These are phyloP conservation scores for Cirrhinus mrigala DNA, from an alignment of 2,797 vertebrate species.

Conservation along the genomic window DNA sequence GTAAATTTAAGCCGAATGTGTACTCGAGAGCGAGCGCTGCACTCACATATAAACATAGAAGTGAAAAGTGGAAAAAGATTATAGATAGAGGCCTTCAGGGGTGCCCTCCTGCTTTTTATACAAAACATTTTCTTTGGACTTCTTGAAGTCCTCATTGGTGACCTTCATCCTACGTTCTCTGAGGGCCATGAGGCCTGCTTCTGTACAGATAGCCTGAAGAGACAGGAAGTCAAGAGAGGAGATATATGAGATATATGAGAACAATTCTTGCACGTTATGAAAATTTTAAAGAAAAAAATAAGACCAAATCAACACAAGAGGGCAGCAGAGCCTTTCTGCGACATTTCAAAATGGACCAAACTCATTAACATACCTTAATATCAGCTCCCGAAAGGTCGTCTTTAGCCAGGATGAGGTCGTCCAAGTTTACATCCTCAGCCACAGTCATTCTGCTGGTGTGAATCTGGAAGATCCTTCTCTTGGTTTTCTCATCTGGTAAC, in stretches of 20 bases:
- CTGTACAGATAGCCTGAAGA: conserved; percentile 94
- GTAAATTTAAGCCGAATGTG: conserved; percentile 76
- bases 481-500: conserved; percentile 95
- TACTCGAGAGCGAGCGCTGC: conserved; percentile 39
- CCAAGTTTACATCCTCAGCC: conserved; percentile 91
- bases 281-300: not conserved
- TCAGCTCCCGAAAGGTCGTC: conserved; percentile 97
- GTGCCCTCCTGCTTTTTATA: conserved; percentile 99
- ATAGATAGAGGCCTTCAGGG: conserved; percentile 95
- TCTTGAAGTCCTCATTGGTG: conserved; percentile 98
- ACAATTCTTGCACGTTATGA: not conserved
- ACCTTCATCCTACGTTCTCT: conserved; percentile 97
- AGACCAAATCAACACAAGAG: conserved; percentile 25
- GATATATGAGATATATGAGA: not conserved
- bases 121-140: conserved; percentile 97
- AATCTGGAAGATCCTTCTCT: conserved; percentile 95
- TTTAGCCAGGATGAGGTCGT: conserved; percentile 95
- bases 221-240: conserved; percentile 15
- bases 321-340: conserved; percentile 1
- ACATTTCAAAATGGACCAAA: not conserved
- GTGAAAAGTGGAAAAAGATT: conserved; percentile 60
- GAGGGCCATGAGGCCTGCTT: conserved; percentile 95
- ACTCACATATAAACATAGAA: conserved; percentile 56
- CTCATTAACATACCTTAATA: conserved; percentile 85
- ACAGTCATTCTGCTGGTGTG: conserved; percentile 97